A percentile compares a stretch with the other conserved stretches of the same genome.
Evolutionary conservation across 23 tunicate genomes (phyloP).

Genomic region (Botrylloides violaceus): DNA sequence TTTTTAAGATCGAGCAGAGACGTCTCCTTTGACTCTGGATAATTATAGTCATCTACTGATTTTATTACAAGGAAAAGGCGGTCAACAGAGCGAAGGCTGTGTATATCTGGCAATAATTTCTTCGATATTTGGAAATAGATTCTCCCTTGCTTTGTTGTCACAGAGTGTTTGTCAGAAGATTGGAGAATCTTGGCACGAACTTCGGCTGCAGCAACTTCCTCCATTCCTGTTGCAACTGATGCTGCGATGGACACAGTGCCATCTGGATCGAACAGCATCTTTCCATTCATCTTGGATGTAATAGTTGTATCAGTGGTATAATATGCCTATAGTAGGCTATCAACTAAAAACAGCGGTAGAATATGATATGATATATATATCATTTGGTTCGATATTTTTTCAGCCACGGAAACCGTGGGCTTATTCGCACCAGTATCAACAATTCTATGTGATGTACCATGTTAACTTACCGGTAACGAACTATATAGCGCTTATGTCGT

Average conservation of each 20-base stretch:
- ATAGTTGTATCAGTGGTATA: too few relatives aligned
- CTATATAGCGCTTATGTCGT: too few relatives aligned
- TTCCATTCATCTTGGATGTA: too few relatives aligned
- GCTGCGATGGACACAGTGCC: slow-evolving; percentile 43
- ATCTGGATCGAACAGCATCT: slow-evolving; percentile 3
- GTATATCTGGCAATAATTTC: slow-evolving; percentile 22
- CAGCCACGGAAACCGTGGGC: too few relatives aligned
- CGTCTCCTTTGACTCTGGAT: slow-evolving; percentile 38
- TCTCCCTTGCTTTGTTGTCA: slow-evolving; percentile 48
- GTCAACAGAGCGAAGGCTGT: slow-evolving; percentile 73
- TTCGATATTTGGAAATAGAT: slow-evolving; percentile 42
- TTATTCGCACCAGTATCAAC: too few relatives aligned
- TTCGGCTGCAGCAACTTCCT: slow-evolving; percentile 45
- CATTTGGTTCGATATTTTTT: too few relatives aligned
- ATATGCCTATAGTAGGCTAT: too few relatives aligned
- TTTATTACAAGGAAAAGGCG: slow-evolving; percentile 50
- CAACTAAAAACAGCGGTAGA: too few relatives aligned
- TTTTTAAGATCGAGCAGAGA: slow-evolving; percentile 23
- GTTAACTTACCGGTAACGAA: too few relatives aligned
- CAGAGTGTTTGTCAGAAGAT: background rate
- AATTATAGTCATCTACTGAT: slow-evolving; percentile 34
- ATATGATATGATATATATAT: too few relatives aligned
- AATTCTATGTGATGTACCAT: too few relatives aligned
- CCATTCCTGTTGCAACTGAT: slow-evolving; percentile 78
- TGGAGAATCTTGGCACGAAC: slow-evolving; percentile 33